Conservation (phyloP, 1,140 invertebrate genomes). For the Drosophila kepulauana region DNA sequence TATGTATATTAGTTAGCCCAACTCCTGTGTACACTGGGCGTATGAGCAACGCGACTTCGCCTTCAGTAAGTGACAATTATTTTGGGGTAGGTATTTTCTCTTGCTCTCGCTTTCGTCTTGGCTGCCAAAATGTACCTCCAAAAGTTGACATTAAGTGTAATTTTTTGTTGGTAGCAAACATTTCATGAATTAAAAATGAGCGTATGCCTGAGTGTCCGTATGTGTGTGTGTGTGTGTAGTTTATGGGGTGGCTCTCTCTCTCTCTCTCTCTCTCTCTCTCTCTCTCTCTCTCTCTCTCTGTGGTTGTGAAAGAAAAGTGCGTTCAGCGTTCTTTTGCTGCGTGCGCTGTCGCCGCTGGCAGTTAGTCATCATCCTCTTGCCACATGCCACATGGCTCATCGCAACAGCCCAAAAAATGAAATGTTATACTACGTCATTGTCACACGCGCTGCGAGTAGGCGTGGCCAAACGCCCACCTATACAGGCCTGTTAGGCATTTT, state of each 20-base stretch:
- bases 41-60: constrained; percentile 22
- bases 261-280: neutral
- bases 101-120: constrained; percentile 19
- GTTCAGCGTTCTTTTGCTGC: constrained; percentile 21
- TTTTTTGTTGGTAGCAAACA: constrained; percentile 50
- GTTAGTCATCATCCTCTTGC: constrained; percentile 43
- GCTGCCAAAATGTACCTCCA: constrained; percentile 25
- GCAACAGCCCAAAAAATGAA: constrained; percentile 27
- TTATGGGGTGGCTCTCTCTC: no score
- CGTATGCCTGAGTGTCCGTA: no score
- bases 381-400: constrained; percentile 21
- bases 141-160: constrained; percentile 55
- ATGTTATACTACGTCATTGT: constrained; percentile 57
- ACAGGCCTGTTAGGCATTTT: constrained; percentile 33
- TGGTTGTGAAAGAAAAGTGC: constrained; percentile 26
- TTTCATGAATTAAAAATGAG: constrained; percentile 60
- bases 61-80: constrained; percentile 56
- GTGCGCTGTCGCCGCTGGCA: constrained; percentile 46
- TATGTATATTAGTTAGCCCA: constrained; percentile 24
- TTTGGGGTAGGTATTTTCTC: constrained; percentile 38
- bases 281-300: neutral
- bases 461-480: constrained; percentile 12
- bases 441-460: constrained; percentile 28
- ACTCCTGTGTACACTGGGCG: constrained; percentile 4
- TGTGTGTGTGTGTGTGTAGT: neutral